phyloP scores from a whole-genome alignment of 2,797 vertebrate species.

The Coccyzus lansbergi region DNA sequence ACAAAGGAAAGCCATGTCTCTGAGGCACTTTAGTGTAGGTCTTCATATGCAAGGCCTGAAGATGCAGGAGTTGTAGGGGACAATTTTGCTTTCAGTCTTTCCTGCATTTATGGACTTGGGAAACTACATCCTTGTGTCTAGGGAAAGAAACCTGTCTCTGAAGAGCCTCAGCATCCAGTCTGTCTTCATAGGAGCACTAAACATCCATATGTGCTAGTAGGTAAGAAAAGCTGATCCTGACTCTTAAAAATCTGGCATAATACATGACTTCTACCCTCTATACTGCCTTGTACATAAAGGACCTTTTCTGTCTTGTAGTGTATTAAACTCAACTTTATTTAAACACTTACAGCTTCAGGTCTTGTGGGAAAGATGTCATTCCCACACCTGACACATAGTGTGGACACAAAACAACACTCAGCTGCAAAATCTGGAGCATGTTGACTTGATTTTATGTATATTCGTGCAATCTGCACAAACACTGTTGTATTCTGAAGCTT shows the following conservation, averaged over 20 bases:
- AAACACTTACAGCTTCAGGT: neutral
- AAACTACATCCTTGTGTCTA: neutral
- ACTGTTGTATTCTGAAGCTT: neutral
- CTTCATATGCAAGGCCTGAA: neutral
- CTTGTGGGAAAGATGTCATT: neutral
- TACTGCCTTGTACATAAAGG: neutral
- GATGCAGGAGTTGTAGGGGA: accelerated
- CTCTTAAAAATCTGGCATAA: neutral
- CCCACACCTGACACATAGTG: neutral
- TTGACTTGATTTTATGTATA: neutral
- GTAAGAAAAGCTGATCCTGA: neutral
- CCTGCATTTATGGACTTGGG: neutral
- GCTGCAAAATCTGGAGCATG: neutral
- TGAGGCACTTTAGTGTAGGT: accelerated
- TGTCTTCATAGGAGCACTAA: neutral
- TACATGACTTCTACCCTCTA: neutral
- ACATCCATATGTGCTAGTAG: neutral
- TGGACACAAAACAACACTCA: neutral
- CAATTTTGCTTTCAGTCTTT: neutral
- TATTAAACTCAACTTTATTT: neutral
- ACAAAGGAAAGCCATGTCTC: neutral
- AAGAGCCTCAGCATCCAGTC: neutral
- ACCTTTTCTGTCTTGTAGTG: neutral
- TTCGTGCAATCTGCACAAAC: neutral
- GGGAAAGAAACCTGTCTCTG: neutral